A percentile compares a stretch with the other conserved stretches of the same genome.
phyloP scores from a whole-genome alignment of 2,797 vertebrate genomes.

The Takifugu rubripes region DNA sequence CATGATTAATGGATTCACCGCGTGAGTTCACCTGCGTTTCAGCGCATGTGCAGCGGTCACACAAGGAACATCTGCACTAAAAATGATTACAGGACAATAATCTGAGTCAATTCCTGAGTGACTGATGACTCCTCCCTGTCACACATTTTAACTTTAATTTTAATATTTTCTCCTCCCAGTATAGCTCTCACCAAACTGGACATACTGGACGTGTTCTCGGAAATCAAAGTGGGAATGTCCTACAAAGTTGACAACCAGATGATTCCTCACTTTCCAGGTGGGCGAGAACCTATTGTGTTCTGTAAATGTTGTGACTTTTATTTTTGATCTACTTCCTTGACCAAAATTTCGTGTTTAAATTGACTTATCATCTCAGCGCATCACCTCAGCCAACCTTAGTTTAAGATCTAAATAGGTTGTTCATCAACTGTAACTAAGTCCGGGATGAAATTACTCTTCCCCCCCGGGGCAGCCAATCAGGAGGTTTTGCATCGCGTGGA shows the following conservation, averaged over 20 bases:
- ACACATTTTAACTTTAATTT: not conserved
- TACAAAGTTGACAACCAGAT: constrained; percentile 87
- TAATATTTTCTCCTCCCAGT: constrained; percentile 58
- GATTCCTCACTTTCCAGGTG: constrained; percentile 98
- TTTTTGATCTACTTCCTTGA: too few relatives aligned
- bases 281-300: constrained; percentile 11
- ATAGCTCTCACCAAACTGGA: constrained; percentile 97
- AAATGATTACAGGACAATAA: not conserved
- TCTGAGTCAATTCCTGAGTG: too few relatives aligned
- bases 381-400: too few relatives aligned
- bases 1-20: constrained; percentile 98
- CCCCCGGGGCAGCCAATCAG: constrained; percentile 84
- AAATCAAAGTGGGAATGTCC: constrained; percentile 92
- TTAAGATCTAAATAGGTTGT: too few relatives aligned
- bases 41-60: too few relatives aligned
- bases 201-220: constrained; percentile 89
- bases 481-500: constrained; percentile 93
- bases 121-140: too few relatives aligned
- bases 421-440: too few relatives aligned
- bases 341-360: not conserved
- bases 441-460: not conserved
- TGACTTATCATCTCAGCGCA: not conserved
- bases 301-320: too few relatives aligned
- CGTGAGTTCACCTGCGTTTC: constrained; percentile 79
- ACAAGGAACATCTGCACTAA: not conserved